These are phyloP conservation scores for Moxostoma hubbsi DNA, from an alignment of 2,797 vertebrate genomes.

Conservation along the genomic window DNA sequence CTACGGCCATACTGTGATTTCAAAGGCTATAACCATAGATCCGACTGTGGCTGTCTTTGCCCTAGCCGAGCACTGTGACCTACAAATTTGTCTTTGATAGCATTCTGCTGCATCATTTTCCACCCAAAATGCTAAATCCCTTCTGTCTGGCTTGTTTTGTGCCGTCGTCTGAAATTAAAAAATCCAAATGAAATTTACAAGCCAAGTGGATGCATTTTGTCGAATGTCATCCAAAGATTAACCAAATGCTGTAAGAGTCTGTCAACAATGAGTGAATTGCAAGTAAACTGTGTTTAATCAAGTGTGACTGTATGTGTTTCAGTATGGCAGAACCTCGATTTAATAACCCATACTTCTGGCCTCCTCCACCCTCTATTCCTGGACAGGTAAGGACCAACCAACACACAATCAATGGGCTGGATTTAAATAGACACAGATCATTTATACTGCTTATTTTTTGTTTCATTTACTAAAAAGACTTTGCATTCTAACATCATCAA, in stretches of 20 bases:
- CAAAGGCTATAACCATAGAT: neutral
- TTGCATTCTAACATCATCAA: no score
- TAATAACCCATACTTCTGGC: conserved; percentile 99
- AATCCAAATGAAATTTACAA: neutral
- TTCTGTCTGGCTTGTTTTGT: neutral
- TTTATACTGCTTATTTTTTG: no score
- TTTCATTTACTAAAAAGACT: no score
- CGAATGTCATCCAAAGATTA: neutral
- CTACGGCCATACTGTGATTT: neutral
- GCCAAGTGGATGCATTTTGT: neutral
- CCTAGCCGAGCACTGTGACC: neutral
- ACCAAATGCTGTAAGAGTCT: neutral
- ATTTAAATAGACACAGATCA: no score
- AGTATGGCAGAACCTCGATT: conserved; percentile 99
- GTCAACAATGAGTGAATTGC: neutral
- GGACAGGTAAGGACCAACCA: conserved; percentile 86
- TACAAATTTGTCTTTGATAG: neutral
- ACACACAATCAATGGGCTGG: no score
- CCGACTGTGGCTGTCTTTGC: neutral
- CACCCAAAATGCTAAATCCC: neutral
- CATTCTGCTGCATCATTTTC: neutral
- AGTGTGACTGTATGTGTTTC: conserved; percentile 57
- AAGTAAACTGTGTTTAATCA: neutral
- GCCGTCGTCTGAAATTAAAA: neutral
- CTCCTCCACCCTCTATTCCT: conserved; percentile 91